Conservation (phyloP, 1,140 invertebrate species). For the Leptinotarsa undecemlineata region DNA sequence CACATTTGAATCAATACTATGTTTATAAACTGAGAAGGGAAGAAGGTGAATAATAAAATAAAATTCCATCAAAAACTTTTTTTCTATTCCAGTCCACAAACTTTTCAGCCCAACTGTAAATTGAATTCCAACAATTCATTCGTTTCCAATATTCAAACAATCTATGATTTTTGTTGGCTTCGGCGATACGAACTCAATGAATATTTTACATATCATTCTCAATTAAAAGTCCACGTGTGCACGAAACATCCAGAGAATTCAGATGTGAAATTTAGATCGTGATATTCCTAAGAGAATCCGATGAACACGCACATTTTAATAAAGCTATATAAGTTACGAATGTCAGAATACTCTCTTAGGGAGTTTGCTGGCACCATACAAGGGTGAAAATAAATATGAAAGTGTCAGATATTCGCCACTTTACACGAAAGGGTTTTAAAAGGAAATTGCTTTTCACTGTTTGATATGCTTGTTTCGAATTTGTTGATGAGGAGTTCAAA, state of each 20-base stretch:
- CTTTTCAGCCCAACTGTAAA: too few relatives aligned
- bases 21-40: too few relatives aligned
- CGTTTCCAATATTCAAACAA: too few relatives aligned
- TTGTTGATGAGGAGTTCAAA: too few relatives aligned
- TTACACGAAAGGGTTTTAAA: neutral
- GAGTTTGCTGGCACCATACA: neutral
- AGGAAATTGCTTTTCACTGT: neutral
- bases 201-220: neutral
- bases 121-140: too few relatives aligned
- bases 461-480: neutral
- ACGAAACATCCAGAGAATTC: neutral
- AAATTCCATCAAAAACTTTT: too few relatives aligned
- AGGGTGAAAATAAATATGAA: conserved; percentile 1
- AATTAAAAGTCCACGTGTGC: neutral
- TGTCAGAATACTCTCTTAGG: neutral
- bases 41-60: too few relatives aligned
- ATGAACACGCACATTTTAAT: conserved; percentile 6
- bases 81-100: too few relatives aligned
- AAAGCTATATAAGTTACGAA: neutral
- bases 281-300: neutral
- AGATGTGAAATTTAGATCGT: neutral
- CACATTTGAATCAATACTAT: too few relatives aligned
- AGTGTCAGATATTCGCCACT: neutral
- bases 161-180: too few relatives aligned
- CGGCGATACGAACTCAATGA: too few relatives aligned